Evolutionary conservation across 1,140 invertebrate species (phyloP).

Genomic region (Psix sp.): DNA sequence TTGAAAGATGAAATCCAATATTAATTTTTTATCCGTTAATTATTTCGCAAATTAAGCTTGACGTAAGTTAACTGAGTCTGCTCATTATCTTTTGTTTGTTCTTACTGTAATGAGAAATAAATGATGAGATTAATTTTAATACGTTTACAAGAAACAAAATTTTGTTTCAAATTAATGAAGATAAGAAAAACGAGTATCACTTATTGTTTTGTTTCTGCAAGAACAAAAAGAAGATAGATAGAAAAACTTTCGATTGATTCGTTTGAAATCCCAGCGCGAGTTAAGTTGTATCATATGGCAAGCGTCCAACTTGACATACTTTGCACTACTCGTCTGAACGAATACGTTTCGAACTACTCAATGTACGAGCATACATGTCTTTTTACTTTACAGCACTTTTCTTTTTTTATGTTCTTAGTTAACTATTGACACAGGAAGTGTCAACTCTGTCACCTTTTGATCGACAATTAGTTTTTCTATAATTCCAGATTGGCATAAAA

Average conservation of each 20-base stretch:
- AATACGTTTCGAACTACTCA: constrained; percentile 45
- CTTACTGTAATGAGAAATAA: too few species aligned
- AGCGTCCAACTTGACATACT: constrained; percentile 34
- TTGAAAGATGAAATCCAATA: too few species aligned
- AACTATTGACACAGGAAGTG: constrained; percentile 10
- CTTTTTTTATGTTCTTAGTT: constrained; percentile 15
- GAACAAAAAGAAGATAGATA: neutral
- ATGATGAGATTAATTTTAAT: too few species aligned
- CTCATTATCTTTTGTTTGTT: too few species aligned
- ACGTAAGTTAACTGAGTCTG: too few species aligned
- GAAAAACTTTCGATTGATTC: constrained; percentile 1
- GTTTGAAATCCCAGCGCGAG: neutral
- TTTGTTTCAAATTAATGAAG: too few species aligned
- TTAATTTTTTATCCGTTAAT: too few species aligned
- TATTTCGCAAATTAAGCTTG: too few species aligned
- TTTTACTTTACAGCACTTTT: constrained; percentile 35
- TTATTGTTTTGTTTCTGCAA: neutral
- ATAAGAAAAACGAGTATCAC: too few species aligned
- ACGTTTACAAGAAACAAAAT: too few species aligned
- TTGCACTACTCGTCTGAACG: constrained; percentile 36
- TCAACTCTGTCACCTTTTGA: constrained; percentile 5
- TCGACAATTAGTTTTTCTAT: neutral
- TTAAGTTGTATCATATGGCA: constrained; percentile 10
- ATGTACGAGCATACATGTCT: constrained; percentile 33
- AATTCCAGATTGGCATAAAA: too few species aligned